phyloP scores from a whole-genome alignment of 2,888 invertebrate species.

The Drosophila flavopinicola region DNA sequence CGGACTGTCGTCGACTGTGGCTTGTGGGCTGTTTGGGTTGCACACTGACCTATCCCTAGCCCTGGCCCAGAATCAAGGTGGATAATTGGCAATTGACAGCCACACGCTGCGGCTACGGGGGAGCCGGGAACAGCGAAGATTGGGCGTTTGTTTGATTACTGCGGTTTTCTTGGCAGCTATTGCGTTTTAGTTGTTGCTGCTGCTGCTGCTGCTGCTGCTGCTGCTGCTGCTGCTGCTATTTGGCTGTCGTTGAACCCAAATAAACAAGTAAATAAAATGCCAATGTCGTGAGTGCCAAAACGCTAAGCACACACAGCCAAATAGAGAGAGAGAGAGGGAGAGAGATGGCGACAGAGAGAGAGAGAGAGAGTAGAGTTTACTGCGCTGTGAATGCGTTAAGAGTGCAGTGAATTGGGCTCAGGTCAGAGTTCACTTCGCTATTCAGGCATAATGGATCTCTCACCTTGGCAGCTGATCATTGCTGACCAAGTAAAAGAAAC shows the following conservation, averaged over 20 bases:
- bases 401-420: background rate
- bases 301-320: conserved; percentile 1
- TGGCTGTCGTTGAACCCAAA: conserved; percentile 43
- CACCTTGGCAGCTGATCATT: background rate
- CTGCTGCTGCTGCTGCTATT: conserved; percentile 13
- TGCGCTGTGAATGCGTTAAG: too few relatives aligned
- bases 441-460: background rate
- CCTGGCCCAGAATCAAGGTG: background rate
- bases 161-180: conserved; percentile 30
- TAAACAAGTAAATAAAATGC: conserved; percentile 28
- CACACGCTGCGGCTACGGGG: background rate
- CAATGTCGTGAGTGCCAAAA: conserved; percentile 26
- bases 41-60: conserved; percentile 44
- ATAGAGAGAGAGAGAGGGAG: background rate
- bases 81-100: conserved; percentile 14
- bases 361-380: too few relatives aligned
- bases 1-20: background rate
- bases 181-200: conserved; percentile 26
- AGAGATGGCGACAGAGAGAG: background rate
- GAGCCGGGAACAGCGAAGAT: background rate
- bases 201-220: too few relatives aligned
- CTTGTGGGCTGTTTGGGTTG: background rate
- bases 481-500: too few relatives aligned
- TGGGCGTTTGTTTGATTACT: conserved; percentile 10
- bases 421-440: conserved; percentile 1